A percentile compares a stretch with the other conserved stretches of the same genome.
Evolutionary conservation across 1,140 invertebrate species (phyloP).

Genomic region (Trichoplusia ni): DNA sequence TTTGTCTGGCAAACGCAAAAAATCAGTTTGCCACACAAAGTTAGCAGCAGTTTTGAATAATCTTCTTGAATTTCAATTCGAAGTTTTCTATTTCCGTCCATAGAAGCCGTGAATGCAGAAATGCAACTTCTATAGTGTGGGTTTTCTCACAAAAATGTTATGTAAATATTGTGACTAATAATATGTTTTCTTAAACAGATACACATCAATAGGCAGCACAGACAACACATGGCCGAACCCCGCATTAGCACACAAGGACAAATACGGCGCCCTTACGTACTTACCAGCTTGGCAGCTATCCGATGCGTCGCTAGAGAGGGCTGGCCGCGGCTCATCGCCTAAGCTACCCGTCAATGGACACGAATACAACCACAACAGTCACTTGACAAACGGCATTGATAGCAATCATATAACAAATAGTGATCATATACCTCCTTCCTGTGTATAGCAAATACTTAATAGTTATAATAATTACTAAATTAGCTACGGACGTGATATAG

Average conservation of each 20-base stretch:
- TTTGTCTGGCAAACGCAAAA: too few species aligned
- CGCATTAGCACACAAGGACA: slow-evolving; percentile 82
- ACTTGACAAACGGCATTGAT: background rate
- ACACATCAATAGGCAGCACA: slow-evolving; percentile 92
- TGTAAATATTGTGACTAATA: background rate
- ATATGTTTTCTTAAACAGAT: slow-evolving; percentile 79
- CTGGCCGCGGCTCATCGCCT: slow-evolving; percentile 77
- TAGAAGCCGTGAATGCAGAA: too few species aligned
- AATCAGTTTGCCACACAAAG: too few species aligned
- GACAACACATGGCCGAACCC: slow-evolving; percentile 92
- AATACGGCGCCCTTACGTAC: slow-evolving; percentile 82
- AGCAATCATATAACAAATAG: background rate
- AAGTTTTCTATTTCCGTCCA: too few species aligned
- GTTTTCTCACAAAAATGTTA: too few species aligned
- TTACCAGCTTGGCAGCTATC: slow-evolving; percentile 90
- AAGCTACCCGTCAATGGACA: slow-evolving; percentile 25
- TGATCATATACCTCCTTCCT: slow-evolving; percentile 2
- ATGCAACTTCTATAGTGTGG: too few species aligned
- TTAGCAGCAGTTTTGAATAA: too few species aligned
- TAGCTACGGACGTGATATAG: too few species aligned
- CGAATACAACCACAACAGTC: background rate
- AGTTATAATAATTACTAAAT: too few species aligned
- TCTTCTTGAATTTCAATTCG: too few species aligned
- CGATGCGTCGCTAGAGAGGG: slow-evolving; percentile 87
- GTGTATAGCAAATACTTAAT: background rate